These are phyloP conservation scores for Melitaea cinxia DNA, from an alignment of 1,140 invertebrate species.

Conservation along the genomic window DNA sequence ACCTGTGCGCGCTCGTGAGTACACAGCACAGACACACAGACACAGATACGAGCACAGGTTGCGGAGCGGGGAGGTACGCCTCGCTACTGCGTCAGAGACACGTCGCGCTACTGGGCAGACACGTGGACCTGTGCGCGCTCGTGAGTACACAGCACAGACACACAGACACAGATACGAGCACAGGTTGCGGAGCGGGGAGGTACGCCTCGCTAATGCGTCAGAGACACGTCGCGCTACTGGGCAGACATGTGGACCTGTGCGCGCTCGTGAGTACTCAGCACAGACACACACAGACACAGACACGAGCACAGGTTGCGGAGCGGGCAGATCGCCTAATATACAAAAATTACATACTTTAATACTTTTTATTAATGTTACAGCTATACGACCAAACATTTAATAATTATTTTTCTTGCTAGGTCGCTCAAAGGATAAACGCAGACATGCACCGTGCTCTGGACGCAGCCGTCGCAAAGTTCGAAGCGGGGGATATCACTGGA, in stretches of 20 bases:
- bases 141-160: slow-evolving; percentile 60
- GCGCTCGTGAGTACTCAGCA: slow-evolving; percentile 88
- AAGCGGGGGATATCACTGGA: slow-evolving; percentile 98
- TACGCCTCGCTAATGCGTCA: slow-evolving; percentile 86
- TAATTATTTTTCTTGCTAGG: slow-evolving; percentile 38
- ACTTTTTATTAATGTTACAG: too few species aligned
- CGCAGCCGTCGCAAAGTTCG: slow-evolving; percentile 97
- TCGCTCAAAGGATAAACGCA: slow-evolving; percentile 97
- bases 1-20: slow-evolving; percentile 91
- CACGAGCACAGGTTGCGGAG: neutral
- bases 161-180: neutral
- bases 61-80: slow-evolving; percentile 93
- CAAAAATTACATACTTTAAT: neutral
- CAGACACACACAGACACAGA: neutral
- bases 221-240: slow-evolving; percentile 96
- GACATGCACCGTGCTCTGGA: slow-evolving; percentile 98
- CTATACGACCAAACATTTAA: too few species aligned
- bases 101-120: slow-evolving; percentile 90
- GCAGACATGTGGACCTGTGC: slow-evolving; percentile 83
- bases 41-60: neutral
- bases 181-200: neutral
- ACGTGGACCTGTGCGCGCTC: slow-evolving; percentile 89
- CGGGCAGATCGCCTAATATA: too few species aligned
- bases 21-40: neutral
- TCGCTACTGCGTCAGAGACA: slow-evolving; percentile 98